Evolutionary conservation across 2,113 vertebrate genomes (phyloP), one percentile per base, ranked within the genome.

Genomic region (Engraulis encrasicolus): DNA sequence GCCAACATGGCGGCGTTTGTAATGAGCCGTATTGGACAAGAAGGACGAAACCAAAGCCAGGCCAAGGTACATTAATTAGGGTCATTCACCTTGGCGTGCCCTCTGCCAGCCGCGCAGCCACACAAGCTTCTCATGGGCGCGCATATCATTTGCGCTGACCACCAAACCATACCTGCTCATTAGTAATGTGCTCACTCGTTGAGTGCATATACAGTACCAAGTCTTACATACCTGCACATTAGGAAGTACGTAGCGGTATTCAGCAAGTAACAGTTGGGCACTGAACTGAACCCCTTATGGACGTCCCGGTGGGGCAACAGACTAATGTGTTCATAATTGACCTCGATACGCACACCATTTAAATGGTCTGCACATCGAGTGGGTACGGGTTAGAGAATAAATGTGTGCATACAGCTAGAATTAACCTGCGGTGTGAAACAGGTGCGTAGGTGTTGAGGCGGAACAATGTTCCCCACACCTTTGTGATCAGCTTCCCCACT

Each of bases 21-120:
- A 71, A 71, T 71, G 61, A 71, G 31, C 61, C 61, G 34, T 71
- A 71, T 34, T 71, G 61, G 61, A 71, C 61, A 34, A 71, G 34
- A 71, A 71, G 61, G 23, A 31, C 61, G 34, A 71, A 71, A 71
- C 34, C 34, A 71, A 1, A n/a, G n/a, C n/a, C 61, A 1, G 15
- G 27, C 61, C 11, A 71, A 71, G 61, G 27, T 34, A 71, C 61
- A 71, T 71, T 71, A 71, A 34, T 71, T 71, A 71, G 34, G 61
- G 61, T 71, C 27, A 71, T 71, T 71, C 61, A 34, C 61, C 61
- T 71, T 71, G 27, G 61, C 61, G 14, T 71, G 61, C 61, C 61
- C 61, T 71, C 34, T 71, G 61, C 27, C 61, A 71, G 27, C 61
- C 61, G 31, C 31, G 27, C 61, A 71, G 27, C 61, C 61, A 31